Conservation (phyloP, 2,797 vertebrate species). For the Ispidina lecontei region DNA sequence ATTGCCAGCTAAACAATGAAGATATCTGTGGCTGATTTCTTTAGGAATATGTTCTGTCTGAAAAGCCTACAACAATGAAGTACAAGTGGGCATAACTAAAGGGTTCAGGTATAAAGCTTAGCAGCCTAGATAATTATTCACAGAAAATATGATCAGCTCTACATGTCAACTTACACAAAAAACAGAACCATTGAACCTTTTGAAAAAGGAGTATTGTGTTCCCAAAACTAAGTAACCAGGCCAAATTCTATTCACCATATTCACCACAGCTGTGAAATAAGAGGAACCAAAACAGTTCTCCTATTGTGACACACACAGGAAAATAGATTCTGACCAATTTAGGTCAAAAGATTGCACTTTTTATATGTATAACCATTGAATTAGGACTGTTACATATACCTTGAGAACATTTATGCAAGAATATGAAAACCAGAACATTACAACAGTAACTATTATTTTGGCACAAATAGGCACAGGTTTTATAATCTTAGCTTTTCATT, state of each 20-base stretch:
- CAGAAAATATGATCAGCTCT: neutral
- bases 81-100: conserved; percentile 30
- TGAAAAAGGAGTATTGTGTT: neutral
- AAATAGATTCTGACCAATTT: neutral
- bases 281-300: neutral
- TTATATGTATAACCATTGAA: neutral
- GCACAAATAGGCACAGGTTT: neutral
- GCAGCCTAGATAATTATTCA: conserved; percentile 7
- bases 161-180: neutral
- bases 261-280: neutral
- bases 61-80: neutral
- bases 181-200: neutral
- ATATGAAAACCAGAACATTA: neutral
- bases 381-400: neutral
- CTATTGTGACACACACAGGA: neutral
- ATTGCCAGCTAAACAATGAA: conserved; percentile 29
- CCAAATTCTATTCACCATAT: neutral
- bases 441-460: neutral
- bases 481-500: neutral
- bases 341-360: neutral
- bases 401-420: neutral
- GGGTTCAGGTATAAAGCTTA: neutral
- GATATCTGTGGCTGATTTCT: conserved; percentile 17
- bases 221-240: neutral
- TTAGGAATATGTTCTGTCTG: conserved; percentile 19